phyloP scores from a whole-genome alignment of 2,797 vertebrate genomes.

The Macropodus opercularis region DNA sequence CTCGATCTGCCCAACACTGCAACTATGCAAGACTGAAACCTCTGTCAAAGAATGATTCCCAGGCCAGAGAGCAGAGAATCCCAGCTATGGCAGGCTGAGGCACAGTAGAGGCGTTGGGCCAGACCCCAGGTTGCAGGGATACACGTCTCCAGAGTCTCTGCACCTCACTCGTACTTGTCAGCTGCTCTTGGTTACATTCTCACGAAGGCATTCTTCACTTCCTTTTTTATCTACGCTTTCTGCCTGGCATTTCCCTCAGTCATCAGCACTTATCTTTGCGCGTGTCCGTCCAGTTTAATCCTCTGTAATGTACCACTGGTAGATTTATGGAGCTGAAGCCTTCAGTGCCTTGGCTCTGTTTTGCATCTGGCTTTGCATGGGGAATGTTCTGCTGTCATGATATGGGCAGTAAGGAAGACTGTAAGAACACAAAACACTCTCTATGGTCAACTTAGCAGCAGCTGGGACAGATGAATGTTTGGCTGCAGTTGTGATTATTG shows the following conservation, averaged over 20 bases:
- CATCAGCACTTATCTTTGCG: constrained; percentile 38
- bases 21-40: constrained; percentile 49
- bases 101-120: constrained; percentile 62
- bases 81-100: constrained; percentile 64
- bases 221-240: constrained; percentile 17
- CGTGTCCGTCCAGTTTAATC: constrained; percentile 36
- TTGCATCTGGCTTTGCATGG: constrained; percentile 49
- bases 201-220: constrained; percentile 30
- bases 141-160: constrained; percentile 67
- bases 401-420: constrained; percentile 38
- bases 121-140: constrained; percentile 63
- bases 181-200: constrained; percentile 45
- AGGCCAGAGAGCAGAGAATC: constrained; percentile 54
- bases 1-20: constrained; percentile 17
- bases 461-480: constrained; percentile 57
- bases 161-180: constrained; percentile 41
- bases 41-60: constrained; percentile 63
- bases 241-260: neutral
- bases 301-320: constrained; percentile 28
- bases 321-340: constrained; percentile 48
- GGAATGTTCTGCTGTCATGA: constrained; percentile 55
- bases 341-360: constrained; percentile 62
- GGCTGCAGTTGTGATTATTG: constrained; percentile 45
- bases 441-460: constrained; percentile 49
- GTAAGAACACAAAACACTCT: constrained; percentile 57